Base-by-base conservation (phyloP, 2,113 vertebrate genomes). In the Anguilla japonica region DNA sequence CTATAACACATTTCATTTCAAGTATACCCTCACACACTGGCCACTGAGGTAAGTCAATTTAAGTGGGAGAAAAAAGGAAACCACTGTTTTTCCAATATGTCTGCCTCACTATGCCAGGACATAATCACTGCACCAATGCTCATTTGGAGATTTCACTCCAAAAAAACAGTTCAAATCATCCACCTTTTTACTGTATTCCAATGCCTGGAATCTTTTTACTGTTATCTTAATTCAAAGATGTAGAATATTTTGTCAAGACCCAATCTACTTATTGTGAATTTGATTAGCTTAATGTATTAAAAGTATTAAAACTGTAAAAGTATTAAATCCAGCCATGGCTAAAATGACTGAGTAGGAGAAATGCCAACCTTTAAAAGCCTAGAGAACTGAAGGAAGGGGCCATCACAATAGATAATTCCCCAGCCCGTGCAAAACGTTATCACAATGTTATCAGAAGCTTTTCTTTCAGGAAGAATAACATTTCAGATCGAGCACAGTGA, bases 151-250 rank as follows among this genome's bases (percentile, higher is more conserved):
- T 22, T 83, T 40, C 82, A 50, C 82, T 84, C 26, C 53, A 75
- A 34, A 60, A 41, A n/a, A 53, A 60, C 57, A 79, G 41, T 80
- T 85, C 63, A 84, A 43, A 87, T 86, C 41, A 85, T 89, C 57
- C 84, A 43, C 22, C 34, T 8, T 85, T 87, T 87, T 81, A 83
- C 56, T 75, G 82, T 43, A 40, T 39, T 53, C 67, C 29, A 15
- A 40, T 50, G 26, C 15, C 81, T 46, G 80, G 50, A 41, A 83
- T 71, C 80, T 71, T 82, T 79, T 39, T 79, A 40, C 87, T 88
- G 41, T 78, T 53, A 50, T 16, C 86, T 26, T 4, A 75, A 85
- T 79, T 2, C 78, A 79, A 53, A 46, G 41, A 53, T 53, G n/a
- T 43, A 9, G 41, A 7, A n/a, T 3, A 7, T 56, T 79, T 85